phyloP scores from a whole-genome alignment of 2,888 invertebrate genomes.

The Acleris sparsana region DNA sequence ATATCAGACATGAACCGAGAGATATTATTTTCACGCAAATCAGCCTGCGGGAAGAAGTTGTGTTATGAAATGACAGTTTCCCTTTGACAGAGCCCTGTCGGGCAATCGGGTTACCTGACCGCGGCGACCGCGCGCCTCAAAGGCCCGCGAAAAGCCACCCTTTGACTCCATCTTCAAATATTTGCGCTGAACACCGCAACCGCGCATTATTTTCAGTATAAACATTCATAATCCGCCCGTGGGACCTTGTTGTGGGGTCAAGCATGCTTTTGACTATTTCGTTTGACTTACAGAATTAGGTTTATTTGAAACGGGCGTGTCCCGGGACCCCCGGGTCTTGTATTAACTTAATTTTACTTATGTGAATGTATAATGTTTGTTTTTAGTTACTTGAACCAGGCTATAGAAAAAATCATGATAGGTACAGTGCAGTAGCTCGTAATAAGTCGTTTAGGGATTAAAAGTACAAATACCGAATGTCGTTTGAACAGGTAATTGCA shows the following conservation, averaged over 20 bases:
- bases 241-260: conserved; percentile 38
- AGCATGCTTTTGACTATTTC: conserved; percentile 24
- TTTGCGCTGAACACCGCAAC: conserved; percentile 72
- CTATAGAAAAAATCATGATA: too few species aligned
- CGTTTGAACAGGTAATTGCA: too few species aligned
- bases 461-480: too few species aligned
- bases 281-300: conserved; percentile 15
- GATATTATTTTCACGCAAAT: neutral
- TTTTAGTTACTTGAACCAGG: too few species aligned
- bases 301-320: neutral
- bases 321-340: neutral
- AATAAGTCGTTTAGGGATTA: too few species aligned
- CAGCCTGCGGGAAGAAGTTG: conserved; percentile 3
- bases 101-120: conserved; percentile 80
- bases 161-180: conserved; percentile 80
- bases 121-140: conserved; percentile 61
- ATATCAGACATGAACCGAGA: too few species aligned
- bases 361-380: too few species aligned
- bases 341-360: neutral
- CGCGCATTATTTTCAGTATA: conserved; percentile 79
- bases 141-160: conserved; percentile 73
- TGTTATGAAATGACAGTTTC: conserved; percentile 28
- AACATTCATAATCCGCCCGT: conserved; percentile 76
- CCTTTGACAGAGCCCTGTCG: conserved; percentile 21
- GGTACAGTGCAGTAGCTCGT: too few species aligned